Evolutionary conservation across 2,113 vertebrate genomes (phyloP).

Genomic region (Melozone crissalis): DNA sequence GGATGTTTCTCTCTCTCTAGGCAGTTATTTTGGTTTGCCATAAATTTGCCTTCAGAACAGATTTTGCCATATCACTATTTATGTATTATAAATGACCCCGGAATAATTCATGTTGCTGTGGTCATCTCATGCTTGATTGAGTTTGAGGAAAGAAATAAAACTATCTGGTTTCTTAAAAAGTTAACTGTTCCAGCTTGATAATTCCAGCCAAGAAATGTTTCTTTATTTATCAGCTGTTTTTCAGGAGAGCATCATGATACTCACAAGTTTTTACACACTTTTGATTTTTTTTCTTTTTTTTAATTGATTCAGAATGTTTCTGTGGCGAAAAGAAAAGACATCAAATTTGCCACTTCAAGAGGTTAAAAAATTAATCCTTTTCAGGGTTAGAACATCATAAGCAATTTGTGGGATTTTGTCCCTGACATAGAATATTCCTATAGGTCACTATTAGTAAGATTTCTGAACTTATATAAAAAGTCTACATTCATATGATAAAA

Average conservation of each 20-base stretch:
- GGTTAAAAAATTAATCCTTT: background rate
- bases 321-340: background rate
- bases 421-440: background rate
- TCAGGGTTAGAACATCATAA: background rate
- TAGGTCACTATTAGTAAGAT: background rate
- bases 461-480: background rate
- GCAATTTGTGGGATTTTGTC: background rate
- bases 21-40: background rate
- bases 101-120: background rate
- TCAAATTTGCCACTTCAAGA: background rate
- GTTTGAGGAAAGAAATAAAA: background rate
- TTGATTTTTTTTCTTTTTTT: too few species aligned
- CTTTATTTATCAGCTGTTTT: background rate
- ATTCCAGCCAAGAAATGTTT: background rate
- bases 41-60: background rate
- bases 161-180: background rate
- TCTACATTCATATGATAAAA: background rate
- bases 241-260: background rate
- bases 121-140: background rate
- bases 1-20: background rate
- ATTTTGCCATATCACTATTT: background rate
- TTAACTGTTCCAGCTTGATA: background rate
- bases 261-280: background rate
- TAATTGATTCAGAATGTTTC: background rate
- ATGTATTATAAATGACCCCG: background rate